Evolutionary conservation across 2,113 vertebrate species (phyloP).

Genomic region (Pogona vitticeps): DNA sequence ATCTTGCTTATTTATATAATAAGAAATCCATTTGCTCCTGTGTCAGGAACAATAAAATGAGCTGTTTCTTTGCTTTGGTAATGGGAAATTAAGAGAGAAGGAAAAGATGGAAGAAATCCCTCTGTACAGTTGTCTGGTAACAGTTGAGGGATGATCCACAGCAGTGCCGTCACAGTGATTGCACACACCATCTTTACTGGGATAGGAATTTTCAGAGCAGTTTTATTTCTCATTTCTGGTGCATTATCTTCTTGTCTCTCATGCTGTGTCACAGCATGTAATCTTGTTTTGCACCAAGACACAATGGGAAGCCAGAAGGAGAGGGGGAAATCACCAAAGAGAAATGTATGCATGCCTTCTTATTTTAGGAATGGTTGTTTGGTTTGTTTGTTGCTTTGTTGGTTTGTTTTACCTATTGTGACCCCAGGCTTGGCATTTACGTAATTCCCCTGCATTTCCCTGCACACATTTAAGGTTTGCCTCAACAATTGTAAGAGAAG

Average conservation of each 20-base stretch:
- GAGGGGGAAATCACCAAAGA: constrained; percentile 30
- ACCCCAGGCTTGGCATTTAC: constrained; percentile 43
- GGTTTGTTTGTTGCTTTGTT: no score
- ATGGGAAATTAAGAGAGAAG: not conserved
- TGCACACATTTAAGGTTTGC: constrained; percentile 32
- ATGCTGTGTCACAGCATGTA: constrained; percentile 53
- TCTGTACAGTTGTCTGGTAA: constrained; percentile 24
- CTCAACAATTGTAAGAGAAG: constrained; percentile 36
- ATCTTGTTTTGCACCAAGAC: constrained; percentile 51
- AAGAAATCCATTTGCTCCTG: not conserved
- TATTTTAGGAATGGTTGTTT: constrained; percentile 26
- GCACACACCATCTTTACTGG: constrained; percentile 22
- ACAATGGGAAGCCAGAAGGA: constrained; percentile 31
- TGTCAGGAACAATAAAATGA: not conserved
- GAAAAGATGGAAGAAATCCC: not conserved
- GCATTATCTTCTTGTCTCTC: constrained; percentile 46
- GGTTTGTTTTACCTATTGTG: not conserved
- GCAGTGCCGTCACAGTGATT: constrained; percentile 13
- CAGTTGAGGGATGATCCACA: constrained; percentile 28
- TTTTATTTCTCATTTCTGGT: constrained; percentile 51
- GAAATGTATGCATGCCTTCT: constrained; percentile 7
- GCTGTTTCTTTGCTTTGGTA: not conserved
- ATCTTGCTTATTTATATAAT: constrained; percentile 9
- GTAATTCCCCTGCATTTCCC: constrained; percentile 44
- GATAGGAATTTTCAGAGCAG: constrained; percentile 14